Evolutionary conservation across 2,113 vertebrate genomes (phyloP).

Genomic region (Bucco capensis): DNA sequence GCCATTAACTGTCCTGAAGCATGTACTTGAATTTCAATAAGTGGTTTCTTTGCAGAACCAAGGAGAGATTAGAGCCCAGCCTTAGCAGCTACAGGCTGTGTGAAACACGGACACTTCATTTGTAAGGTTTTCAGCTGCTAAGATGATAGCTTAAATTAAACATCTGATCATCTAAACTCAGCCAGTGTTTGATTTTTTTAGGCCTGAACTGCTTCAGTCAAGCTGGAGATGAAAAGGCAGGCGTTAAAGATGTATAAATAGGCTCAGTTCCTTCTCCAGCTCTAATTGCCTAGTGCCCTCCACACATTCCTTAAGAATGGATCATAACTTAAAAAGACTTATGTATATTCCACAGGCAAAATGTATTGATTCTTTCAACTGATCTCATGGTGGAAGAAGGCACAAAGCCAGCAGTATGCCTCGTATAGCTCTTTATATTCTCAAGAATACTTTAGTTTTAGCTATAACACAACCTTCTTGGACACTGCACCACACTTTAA

Average conservation of each 20-base stretch:
- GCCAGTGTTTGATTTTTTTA: not conserved
- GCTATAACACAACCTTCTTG: not conserved
- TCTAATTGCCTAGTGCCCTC: not conserved
- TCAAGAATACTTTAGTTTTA: not conserved
- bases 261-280: not conserved
- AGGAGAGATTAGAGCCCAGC: not conserved
- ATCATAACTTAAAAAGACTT: not conserved
- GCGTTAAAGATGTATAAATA: not conserved
- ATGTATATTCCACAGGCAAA: not conserved
- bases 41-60: conserved; percentile 31
- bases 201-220: not conserved
- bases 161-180: not conserved
- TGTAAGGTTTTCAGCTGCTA: not conserved
- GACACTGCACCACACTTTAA: rapidly evolving
- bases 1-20: conserved; percentile 47
- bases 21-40: conserved; percentile 49
- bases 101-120: not conserved
- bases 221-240: not conserved
- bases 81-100: not conserved
- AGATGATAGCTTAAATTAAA: conserved; percentile 1
- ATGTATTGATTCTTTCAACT: not conserved
- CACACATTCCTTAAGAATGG: not conserved
- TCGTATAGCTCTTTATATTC: not conserved
- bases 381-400: not conserved
- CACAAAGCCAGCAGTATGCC: not conserved